Evolutionary conservation across 2,888 invertebrate species (phyloP), one percentile per base, ranked within the genome.

Genomic region (Drosophila mettleri): DNA sequence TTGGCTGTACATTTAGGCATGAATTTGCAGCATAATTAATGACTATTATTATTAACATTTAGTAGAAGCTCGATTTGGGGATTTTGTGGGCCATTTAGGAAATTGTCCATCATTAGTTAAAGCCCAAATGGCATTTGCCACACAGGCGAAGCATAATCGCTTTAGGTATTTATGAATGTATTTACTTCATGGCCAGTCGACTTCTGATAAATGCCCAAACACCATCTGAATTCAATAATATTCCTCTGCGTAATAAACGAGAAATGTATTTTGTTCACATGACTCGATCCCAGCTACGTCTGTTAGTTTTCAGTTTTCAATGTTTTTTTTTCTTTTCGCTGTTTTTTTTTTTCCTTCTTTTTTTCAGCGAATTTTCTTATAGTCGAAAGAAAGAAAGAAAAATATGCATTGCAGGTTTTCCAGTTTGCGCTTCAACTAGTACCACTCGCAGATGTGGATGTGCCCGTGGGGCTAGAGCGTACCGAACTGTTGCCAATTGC

Each of bases 401-500:
- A 38, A 14, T 45, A 52, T 36, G 43, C 36, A 41, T 18, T 34
- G 51, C 18, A n/a, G 49, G 20, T 62, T 63, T 49, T 43, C 41
- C 24, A 43, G 34, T 49, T 41, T 63, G 38, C 46, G 62, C 62
- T 62, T 61, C 61, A 46, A 38, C 31, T 46, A n/a, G n/a, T n/a
- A 39, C 43, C 43, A 33, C 43, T 22, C 27, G 38, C 27, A 27
- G 43, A 31, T 55, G 43, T 45, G 36, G 60, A 69, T 69, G 45
- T 45, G 27, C 64, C 63, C 39, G 22, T 34, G 53, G 70, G 72
- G 48, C 53, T 48, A 31, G 51, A 38, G 70, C 52, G 57, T 58
- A 63, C 38, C 54, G 51, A 71, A 71, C 70, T 71, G 70, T 71
- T 65, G 70, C 70, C 70, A 71, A 71, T 72, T 71, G 70, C 22